Evolutionary conservation across 2,113 vertebrate species (phyloP).

Genomic region (Podarcis raffonei): DNA sequence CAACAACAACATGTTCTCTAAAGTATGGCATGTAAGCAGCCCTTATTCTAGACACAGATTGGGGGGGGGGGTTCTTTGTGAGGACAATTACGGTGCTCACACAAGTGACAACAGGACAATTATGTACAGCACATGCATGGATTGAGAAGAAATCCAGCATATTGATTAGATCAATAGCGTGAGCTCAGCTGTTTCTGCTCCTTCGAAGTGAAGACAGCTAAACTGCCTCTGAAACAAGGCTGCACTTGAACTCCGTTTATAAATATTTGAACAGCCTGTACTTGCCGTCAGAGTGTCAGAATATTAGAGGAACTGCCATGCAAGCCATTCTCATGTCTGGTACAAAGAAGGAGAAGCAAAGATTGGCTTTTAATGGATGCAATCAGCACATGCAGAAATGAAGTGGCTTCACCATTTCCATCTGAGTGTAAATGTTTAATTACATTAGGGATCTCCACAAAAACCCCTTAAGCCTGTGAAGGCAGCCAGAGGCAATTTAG

Average conservation of each 20-base stretch:
- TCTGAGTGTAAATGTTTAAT: constrained; percentile 67
- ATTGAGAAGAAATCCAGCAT: neutral
- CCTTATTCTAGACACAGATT: neutral
- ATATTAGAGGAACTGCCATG: neutral
- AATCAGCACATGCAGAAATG: constrained; percentile 17
- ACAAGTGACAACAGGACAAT: neutral
- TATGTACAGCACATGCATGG: no score
- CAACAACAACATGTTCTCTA: no score
- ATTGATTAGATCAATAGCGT: neutral
- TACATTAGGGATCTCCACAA: constrained; percentile 58
- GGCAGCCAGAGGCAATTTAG: constrained; percentile 63
- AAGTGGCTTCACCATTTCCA: constrained; percentile 43
- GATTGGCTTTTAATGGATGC: constrained; percentile 1
- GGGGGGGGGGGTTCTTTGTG: no score
- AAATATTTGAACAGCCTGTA: constrained; percentile 28
- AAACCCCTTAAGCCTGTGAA: constrained; percentile 43
- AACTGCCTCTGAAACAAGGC: neutral
- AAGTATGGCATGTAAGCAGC: neutral
- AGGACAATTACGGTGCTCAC: neutral
- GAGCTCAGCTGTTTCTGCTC: neutral
- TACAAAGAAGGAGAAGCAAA: neutral
- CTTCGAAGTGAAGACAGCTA: neutral
- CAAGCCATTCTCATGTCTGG: neutral
- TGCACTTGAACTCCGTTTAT: neutral
- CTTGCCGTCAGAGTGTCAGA: constrained; percentile 3